These are phyloP conservation scores for Anguilla anguilla DNA, from an alignment of 2,797 vertebrate species.

Conservation along the genomic window DNA sequence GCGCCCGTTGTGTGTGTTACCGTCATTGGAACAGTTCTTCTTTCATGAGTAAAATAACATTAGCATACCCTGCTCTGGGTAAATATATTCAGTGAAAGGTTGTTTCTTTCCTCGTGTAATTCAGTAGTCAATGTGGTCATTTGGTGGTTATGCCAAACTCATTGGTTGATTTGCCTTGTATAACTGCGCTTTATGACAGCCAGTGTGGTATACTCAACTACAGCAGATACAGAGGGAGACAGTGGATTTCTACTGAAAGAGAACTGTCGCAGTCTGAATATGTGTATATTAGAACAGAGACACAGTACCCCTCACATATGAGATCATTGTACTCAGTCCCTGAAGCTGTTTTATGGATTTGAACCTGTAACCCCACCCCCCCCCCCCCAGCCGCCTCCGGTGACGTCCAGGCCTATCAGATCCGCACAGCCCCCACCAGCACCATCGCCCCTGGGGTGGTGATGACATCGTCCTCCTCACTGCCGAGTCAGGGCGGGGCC, in stretches of 20 bases:
- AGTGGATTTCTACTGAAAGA: not conserved
- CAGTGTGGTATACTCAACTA: too few relatives aligned
- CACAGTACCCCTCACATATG: not conserved
- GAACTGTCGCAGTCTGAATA: not conserved
- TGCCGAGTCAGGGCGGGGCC: conserved; percentile 82
- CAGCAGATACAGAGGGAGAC: too few relatives aligned
- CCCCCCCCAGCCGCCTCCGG: conserved; percentile 84
- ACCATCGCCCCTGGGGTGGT: conserved; percentile 91
- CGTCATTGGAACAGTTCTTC: not conserved
- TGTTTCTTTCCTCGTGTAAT: not conserved
- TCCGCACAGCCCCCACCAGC: conserved; percentile 90
- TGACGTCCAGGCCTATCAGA: conserved; percentile 98
- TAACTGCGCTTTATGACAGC: too few relatives aligned
- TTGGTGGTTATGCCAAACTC: not conserved
- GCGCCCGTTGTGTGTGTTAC: not conserved
- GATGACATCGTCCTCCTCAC: conserved; percentile 91
- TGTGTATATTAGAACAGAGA: not conserved
- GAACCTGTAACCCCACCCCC: not conserved
- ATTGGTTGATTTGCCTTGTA: not conserved
- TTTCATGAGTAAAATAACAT: not conserved
- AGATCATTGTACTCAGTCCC: not conserved
- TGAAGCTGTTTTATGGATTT: not conserved
- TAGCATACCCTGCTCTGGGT: not conserved
- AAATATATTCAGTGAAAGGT: not conserved
- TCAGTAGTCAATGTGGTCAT: not conserved